Base-by-base conservation (phyloP, 2,797 vertebrate genomes). In the Linurgus olivaceus region DNA sequence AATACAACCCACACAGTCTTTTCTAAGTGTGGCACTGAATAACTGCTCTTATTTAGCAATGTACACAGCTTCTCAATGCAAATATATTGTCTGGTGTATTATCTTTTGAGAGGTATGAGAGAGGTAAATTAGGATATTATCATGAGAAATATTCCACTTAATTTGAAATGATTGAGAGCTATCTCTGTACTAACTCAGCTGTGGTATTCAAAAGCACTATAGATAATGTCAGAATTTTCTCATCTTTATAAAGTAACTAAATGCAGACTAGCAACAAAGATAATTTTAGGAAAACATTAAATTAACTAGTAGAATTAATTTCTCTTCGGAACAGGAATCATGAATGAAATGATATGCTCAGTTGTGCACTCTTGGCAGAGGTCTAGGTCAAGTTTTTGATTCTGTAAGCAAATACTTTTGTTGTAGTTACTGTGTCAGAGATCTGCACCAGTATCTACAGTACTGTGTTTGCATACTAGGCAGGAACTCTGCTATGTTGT, bases 71-170 rank as follows among this genome's bases (percentile, higher is more conserved):
- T 81, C 50, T 81, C 44, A 48, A 88, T 96, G 86, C 73, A 94
- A 83, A 84, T 90, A 68, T 84, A 77, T 74, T 93, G 93, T 90
- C 75, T 94, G 20, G 26, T 84, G 85, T 97, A 62, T 86, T 94
- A 86, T 91, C 74, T 96, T 96, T 73, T 87, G 74, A 95, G 93
- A 95, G 82, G 57, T 92, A 80, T 0, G 2, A 87, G 87, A 93
- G 76, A 93, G 75, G 81, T 87, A 95, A 94, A 94, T 96, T 95
- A 96, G 83, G 63, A 90, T 96, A 93, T 93, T 95, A 93, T 93
- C 70, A 74, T 94, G 93, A 95, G 90, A 93, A 95, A 95, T 95
- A 93, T 92, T 95, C 59, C 81, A 93, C 83, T 92, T 94, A 90
- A 95, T 94, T 67, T 92, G 81, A 90, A 93, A 87, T 92, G 61